These are phyloP conservation scores for Paraescarpia echinospica DNA, from an alignment of 1,140 invertebrate species.

Conservation along the genomic window DNA sequence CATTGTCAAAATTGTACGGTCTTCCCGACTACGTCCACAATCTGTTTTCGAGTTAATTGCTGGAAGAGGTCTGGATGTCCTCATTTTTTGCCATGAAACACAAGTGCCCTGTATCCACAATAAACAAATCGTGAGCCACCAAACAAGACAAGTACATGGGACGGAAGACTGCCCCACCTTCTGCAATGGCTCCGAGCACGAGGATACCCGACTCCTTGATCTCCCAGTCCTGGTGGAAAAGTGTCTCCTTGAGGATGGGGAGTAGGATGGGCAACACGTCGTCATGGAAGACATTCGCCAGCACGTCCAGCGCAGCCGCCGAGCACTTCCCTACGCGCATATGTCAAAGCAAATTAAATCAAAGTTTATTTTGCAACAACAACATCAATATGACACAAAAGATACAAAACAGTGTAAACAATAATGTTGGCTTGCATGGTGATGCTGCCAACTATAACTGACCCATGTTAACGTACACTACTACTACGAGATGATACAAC, in stretches of 20 bases:
- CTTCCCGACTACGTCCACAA: too few species aligned
- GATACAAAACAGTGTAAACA: too few species aligned
- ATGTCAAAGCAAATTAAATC: too few species aligned
- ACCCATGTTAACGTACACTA: too few species aligned
- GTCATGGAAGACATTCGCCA: constrained; percentile 96
- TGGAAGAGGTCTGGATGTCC: too few species aligned
- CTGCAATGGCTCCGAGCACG: constrained; percentile 96
- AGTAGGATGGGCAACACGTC: constrained; percentile 91
- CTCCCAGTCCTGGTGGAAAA: constrained; percentile 95
- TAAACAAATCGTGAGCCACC: background rate
- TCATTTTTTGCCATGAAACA: background rate
- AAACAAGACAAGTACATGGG: background rate
- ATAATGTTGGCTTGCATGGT: too few species aligned
- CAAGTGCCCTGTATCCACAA: background rate
- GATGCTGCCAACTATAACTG: too few species aligned
- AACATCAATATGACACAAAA: background rate
- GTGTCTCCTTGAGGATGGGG: constrained; percentile 93
- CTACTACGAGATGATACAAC: too few species aligned
- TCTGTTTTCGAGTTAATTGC: too few species aligned
- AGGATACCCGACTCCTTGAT: constrained; percentile 96
- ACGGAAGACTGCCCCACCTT: constrained; percentile 65
- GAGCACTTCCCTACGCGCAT: constrained; percentile 80
- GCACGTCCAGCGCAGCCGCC: constrained; percentile 93
- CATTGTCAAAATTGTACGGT: too few species aligned
- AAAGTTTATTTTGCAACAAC: too few species aligned